Base-by-base conservation (phyloP, 2,888 invertebrate genomes). In the Drosophila nigricruria region DNA sequence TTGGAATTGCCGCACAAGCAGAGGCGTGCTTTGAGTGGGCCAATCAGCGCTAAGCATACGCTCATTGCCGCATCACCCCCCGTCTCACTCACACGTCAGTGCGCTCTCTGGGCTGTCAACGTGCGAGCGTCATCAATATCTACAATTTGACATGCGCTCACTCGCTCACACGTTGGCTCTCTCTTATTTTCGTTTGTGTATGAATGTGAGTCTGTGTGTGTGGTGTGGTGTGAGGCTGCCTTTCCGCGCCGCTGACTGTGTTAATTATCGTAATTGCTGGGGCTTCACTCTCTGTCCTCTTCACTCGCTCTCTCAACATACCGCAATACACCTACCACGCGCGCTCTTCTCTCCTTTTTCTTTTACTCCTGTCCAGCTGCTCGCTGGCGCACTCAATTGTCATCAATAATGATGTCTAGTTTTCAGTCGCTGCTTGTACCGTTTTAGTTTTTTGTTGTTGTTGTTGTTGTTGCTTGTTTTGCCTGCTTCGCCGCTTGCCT, bases 331-430 rank as follows among this genome's bases (percentile, higher is more conserved):
- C 30, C n/a, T 40, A 30, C 36, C 53, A 53, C 25, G 10, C 25
- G 36, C 38, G 53, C 38, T 63, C 36, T 42, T 50, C 53, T 60
- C 61, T 62, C 63, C 38, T 57, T 52, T 42, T 23, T 30, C 36
- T 60, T 66, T 56, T 61, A 53, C 73, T 64, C 58, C 61, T 81
- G 83, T 68, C 69, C 80, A 80, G 78, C 90, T 86, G 83, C 74
- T 90, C 68, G 69, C 73, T 88, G 89, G 90, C 89, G 86, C 91
- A 90, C 85, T 91, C 91, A 92, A 91, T 91, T 92, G 93, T 91
- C 93, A 92, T 92, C 91, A 92, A 92, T 92, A 92, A 92, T 91
- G 90, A 92, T 90, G 91, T 92, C 92, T 91, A 83, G 91, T 90
- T 90, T 79, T 79, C 79, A 70, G 79, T 70, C 76, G 73, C 65